Percentiles rank a stretch among this genome's conserved stretches.
These are phyloP conservation scores for Eurystomus glaucurus DNA, from an alignment of 2,797 vertebrate genomes.

Conservation along the genomic window DNA sequence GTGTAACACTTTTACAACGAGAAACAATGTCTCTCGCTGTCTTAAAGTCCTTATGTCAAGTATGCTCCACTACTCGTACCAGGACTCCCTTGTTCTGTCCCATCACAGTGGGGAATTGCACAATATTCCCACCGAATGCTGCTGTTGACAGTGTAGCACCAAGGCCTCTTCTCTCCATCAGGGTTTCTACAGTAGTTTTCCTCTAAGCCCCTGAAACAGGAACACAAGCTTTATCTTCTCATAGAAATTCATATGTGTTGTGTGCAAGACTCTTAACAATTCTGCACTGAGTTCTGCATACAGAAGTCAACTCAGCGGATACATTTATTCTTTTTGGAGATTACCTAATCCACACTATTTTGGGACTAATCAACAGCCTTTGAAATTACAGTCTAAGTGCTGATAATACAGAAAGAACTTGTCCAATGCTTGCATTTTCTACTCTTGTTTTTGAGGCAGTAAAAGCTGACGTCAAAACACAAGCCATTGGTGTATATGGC, in stretches of 20 bases:
- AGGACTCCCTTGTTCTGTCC: background rate
- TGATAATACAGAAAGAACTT: background rate
- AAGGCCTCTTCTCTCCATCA: conserved; percentile 90
- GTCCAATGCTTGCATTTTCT: background rate
- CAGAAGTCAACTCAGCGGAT: background rate
- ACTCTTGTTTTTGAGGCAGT: background rate
- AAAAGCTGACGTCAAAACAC: background rate
- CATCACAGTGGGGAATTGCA: conserved; percentile 84
- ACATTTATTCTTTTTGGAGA: background rate
- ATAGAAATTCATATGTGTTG: background rate
- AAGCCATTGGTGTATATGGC: background rate
- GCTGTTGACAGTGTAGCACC: conserved; percentile 91
- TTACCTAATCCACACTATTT: background rate
- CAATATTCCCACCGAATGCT: conserved; percentile 92
- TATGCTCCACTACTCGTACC: conserved; percentile 23
- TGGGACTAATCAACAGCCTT: background rate
- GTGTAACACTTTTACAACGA: background rate
- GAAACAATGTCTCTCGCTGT: background rate
- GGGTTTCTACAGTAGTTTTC: conserved; percentile 95
- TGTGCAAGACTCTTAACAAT: background rate
- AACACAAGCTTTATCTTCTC: background rate
- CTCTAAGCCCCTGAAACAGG: conserved; percentile 87
- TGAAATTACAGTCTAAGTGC: background rate
- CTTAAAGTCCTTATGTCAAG: background rate
- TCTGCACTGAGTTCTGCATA: background rate